These are phyloP conservation scores for Callipepla squamata DNA, from an alignment of 2,113 vertebrate genomes.

Conservation along the genomic window DNA sequence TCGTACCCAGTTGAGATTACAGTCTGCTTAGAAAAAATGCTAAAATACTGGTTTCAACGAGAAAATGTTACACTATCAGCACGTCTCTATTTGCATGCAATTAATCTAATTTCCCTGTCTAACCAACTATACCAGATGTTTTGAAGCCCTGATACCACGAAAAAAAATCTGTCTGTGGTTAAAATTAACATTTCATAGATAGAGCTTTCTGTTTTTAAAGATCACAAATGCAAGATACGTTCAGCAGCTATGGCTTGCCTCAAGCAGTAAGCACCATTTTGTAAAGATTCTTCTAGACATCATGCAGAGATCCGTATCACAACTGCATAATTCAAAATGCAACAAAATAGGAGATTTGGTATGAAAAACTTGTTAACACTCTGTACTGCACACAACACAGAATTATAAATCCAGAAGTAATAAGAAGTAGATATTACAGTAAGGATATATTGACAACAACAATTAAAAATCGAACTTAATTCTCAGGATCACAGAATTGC, in stretches of 20 bases:
- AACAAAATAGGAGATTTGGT: not conserved
- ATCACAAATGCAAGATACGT: not conserved
- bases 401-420: not conserved
- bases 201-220: not conserved
- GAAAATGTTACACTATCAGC: not conserved
- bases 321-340: not conserved
- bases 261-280: accelerated
- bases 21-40: not conserved
- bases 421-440: not conserved
- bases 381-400: not conserved
- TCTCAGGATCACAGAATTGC: too few relatives aligned
- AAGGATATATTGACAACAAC: not conserved
- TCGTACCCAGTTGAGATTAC: not conserved
- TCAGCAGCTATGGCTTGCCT: not conserved
- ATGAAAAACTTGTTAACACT: not conserved
- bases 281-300: not conserved
- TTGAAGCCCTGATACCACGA: not conserved
- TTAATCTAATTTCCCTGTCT: not conserved
- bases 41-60: not conserved
- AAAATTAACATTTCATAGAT: not conserved
- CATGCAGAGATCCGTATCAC: not conserved
- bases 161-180: not conserved
- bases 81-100: not conserved
- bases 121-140: not conserved
- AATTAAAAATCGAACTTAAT: not conserved